Evolutionary conservation across 2,113 vertebrate species (phyloP), one percentile per base, ranked within the genome.

Genomic region (Taurulus bubalis): DNA sequence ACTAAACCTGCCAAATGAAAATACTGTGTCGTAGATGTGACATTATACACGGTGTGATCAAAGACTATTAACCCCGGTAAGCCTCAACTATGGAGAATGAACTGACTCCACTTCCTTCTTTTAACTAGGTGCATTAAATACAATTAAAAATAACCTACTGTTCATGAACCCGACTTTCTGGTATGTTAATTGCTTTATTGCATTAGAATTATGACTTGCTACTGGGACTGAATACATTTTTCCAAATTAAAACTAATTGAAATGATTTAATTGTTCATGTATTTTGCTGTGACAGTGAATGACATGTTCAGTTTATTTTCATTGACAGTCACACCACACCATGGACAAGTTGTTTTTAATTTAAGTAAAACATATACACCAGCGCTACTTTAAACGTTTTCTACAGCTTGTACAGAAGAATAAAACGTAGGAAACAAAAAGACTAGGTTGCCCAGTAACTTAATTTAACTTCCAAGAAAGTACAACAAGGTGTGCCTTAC

Each of bases 161-260:
- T 90, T 59, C 28, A 18, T 30, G 47, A 72, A 63, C 58, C 11
- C 28, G 12, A 28, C 79, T 74, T 83, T 83, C 66, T 86, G 86
- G 83, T 88, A 90, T 91, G 85, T 88, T 92, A 93, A 94, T 89
- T 55, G 62, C 34, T 86, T 93, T 85, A 94, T 93, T 93, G 49
- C 68, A 90, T 94, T 87, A 92, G 53, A 79, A 79, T 80, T 63
- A 38, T n/a, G 40, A 79, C 60, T n/a, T 28, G n/a, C 34, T 20
- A 3, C 47, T 24, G n/a, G 66, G 8, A 18, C 40, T 85, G 55
- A 86, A 82, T 85, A 26, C 24, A 73, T 87, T 77, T 80, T 34
- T 71, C 56, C 12, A 71, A 26, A 60, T 71, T 16, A 66, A 82
- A 71, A 30, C 58, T 59, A 66, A 70, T 53, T 66, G 60, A 78